Evolutionary conservation across 2,113 vertebrate genomes (phyloP).

Genomic region (Spheniscus mendiculus): DNA sequence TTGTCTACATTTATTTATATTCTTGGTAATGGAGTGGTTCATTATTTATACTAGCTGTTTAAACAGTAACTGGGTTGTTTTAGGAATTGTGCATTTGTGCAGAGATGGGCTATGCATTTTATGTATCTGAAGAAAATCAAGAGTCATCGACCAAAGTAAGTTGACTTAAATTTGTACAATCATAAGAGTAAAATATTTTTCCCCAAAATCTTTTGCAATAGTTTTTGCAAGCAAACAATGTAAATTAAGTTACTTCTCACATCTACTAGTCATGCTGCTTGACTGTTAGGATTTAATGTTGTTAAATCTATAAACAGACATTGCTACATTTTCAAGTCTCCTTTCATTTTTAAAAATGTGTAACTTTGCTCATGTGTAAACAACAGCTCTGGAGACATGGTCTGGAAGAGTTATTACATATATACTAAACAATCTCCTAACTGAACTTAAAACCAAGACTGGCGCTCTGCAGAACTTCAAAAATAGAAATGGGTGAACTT

Average conservation of each 20-base stretch:
- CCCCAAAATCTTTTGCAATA: background rate
- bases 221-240: background rate
- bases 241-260: background rate
- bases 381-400: background rate
- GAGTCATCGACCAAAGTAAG: background rate
- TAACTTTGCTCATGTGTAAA: background rate
- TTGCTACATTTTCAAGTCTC: background rate
- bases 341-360: background rate
- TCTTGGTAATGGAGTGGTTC: slow-evolving; percentile 67
- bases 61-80: slow-evolving; percentile 73
- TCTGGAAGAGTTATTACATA: slow-evolving; percentile 4
- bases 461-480: background rate
- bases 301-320: slow-evolving; percentile 2
- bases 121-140: background rate
- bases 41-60: slow-evolving; percentile 72
- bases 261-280: background rate
- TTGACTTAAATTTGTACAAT: background rate
- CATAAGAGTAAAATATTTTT: background rate
- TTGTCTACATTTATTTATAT: slow-evolving; percentile 73
- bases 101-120: slow-evolving; percentile 6
- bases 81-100: slow-evolving; percentile 48
- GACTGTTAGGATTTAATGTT: background rate
- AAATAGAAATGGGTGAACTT: background rate
- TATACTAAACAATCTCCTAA: background rate
- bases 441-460: background rate